Percentiles rank a stretch among this genome's conserved stretches.
phyloP scores from a whole-genome alignment of 2,113 vertebrate species.

The Paramisgurnus dabryanus region DNA sequence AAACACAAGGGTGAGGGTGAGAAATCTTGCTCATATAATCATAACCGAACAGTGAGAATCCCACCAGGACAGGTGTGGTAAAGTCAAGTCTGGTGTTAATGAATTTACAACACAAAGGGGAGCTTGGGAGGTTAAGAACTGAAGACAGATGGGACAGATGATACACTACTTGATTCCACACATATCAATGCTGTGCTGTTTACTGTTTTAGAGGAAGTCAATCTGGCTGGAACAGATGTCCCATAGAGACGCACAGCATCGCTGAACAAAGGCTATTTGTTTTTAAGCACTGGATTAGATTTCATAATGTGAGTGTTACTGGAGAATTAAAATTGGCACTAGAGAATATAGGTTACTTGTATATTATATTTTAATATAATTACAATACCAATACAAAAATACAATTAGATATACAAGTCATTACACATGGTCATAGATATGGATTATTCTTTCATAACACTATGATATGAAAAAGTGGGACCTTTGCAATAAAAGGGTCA shows the following conservation, averaged over 20 bases:
- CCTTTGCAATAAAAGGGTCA: not conserved
- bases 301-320: not conserved
- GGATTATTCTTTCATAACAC: not conserved
- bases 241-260: conserved; percentile 29
- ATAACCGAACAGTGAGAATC: conserved; percentile 31
- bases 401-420: not conserved
- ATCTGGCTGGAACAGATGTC: conserved; percentile 55
- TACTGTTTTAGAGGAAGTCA: conserved; percentile 50
- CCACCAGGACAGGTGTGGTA: conserved; percentile 13
- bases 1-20: not conserved
- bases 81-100: conserved; percentile 30
- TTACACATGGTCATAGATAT: too few species aligned
- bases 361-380: not conserved
- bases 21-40: conserved; percentile 13
- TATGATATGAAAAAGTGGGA: not conserved
- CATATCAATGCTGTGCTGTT: conserved; percentile 53
- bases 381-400: not conserved
- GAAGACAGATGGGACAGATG: conserved; percentile 45
- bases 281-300: conserved; percentile 19
- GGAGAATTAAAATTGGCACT: conserved; percentile 10
- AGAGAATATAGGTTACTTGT: not conserved
- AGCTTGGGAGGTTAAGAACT: conserved; percentile 25
- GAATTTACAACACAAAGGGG: conserved; percentile 19
- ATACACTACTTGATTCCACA: conserved; percentile 30
- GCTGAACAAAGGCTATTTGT: conserved; percentile 16